These are phyloP conservation scores for Struthio camelus DNA, from an alignment of 2,113 vertebrate species.

Conservation along the genomic window DNA sequence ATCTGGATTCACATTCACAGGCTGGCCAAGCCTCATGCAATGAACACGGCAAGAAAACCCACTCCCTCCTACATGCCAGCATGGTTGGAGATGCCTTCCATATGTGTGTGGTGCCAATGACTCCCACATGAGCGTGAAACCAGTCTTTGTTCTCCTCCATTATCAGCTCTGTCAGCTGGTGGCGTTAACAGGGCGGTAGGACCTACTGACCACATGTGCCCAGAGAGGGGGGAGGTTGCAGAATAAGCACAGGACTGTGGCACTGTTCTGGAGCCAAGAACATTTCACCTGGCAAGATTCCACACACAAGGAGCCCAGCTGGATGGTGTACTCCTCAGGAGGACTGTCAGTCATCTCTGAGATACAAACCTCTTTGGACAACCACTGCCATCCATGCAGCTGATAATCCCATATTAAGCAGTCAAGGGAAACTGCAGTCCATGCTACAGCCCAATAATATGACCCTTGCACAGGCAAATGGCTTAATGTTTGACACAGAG, in stretches of 20 bases:
- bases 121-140: not conserved
- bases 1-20: not conserved
- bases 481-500: not conserved
- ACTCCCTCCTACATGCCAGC: not conserved
- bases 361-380: not conserved
- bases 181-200: not conserved
- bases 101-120: not conserved
- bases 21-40: not conserved
- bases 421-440: not conserved
- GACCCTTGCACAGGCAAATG: not conserved
- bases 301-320: not conserved
- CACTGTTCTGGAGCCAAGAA: not conserved
- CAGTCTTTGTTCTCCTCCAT: not conserved
- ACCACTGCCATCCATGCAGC: not conserved
- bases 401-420: not conserved
- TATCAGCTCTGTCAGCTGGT: not conserved
- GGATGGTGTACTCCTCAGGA: not conserved
- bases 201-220: not conserved
- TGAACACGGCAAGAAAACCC: not conserved
- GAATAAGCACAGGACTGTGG: not conserved
- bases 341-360: fast-evolving
- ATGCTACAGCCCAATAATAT: not conserved
- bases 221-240: not conserved
- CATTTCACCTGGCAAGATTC: not conserved
- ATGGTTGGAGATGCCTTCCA: not conserved